These are phyloP conservation scores for Heliornis fulica DNA, from an alignment of 2,113 vertebrate species.

Conservation along the genomic window DNA sequence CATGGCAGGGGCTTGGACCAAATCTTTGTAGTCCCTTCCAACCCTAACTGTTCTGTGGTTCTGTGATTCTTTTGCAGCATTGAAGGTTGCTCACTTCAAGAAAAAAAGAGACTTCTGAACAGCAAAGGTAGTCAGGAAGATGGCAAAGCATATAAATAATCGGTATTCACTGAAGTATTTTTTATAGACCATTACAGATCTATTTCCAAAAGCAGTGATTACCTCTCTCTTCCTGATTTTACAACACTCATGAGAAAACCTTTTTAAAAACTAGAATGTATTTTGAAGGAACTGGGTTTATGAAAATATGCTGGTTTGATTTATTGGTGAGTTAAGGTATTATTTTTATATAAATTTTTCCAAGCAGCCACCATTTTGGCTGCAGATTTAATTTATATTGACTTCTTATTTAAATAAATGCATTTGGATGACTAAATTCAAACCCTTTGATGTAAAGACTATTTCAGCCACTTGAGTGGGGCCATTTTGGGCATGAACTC, in stretches of 20 bases:
- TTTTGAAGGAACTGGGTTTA: background rate
- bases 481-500: background rate
- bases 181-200: background rate
- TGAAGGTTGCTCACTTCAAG: background rate
- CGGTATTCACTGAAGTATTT: background rate
- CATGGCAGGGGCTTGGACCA: too few relatives aligned
- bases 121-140: background rate
- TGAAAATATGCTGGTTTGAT: background rate
- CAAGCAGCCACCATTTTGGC: background rate
- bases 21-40: too few relatives aligned
- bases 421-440: background rate
- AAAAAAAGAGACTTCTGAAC: background rate
- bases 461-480: background rate
- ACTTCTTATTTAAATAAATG: background rate
- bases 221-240: background rate
- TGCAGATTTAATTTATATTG: background rate
- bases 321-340: background rate
- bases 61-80: background rate
- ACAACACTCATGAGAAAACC: background rate
- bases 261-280: background rate
- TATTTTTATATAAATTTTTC: background rate
- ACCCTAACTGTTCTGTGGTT: too few relatives aligned
- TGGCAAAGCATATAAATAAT: background rate
- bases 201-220: background rate
- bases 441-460: background rate